Conservation (phyloP, 2,888 invertebrate species). For the Metellina segmentata region DNA sequence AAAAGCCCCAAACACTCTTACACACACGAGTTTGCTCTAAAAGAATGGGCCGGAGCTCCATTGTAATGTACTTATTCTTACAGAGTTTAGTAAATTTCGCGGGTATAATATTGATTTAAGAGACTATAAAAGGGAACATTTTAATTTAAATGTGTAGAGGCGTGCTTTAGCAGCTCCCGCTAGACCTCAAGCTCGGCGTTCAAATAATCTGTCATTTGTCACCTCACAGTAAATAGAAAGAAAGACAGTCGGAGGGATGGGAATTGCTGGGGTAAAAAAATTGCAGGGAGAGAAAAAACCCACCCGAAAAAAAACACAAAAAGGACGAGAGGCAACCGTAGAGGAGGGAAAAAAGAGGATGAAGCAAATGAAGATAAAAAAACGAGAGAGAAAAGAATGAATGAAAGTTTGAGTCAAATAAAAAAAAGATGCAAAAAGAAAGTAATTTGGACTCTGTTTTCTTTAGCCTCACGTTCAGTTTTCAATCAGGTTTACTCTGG, state of each 20-base stretch:
- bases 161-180: constrained; percentile 58
- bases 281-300: neutral
- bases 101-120: constrained; percentile 74
- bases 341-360: constrained; percentile 36
- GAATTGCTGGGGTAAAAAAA: constrained; percentile 51
- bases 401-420: constrained; percentile 63
- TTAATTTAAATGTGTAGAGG: constrained; percentile 76
- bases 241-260: constrained; percentile 65
- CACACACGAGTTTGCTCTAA: constrained; percentile 48
- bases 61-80: constrained; percentile 64
- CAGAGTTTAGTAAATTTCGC: constrained; percentile 61
- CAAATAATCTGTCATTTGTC: constrained; percentile 76
- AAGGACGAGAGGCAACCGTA: neutral
- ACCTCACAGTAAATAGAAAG: constrained; percentile 74
- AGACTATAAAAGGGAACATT: constrained; percentile 43
- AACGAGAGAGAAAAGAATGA: constrained; percentile 59
- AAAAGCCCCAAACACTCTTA: constrained; percentile 31
- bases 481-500: constrained; percentile 76
- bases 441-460: constrained; percentile 77
- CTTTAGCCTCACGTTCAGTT: constrained; percentile 77
- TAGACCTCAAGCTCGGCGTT: constrained; percentile 42
- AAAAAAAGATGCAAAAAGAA: constrained; percentile 76
- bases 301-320: constrained; percentile 23
- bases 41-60: constrained; percentile 50
- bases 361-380: constrained; percentile 70